These are phyloP conservation scores for Notarius lentiginosus DNA, from an alignment of 2,113 vertebrate species.

Conservation along the genomic window DNA sequence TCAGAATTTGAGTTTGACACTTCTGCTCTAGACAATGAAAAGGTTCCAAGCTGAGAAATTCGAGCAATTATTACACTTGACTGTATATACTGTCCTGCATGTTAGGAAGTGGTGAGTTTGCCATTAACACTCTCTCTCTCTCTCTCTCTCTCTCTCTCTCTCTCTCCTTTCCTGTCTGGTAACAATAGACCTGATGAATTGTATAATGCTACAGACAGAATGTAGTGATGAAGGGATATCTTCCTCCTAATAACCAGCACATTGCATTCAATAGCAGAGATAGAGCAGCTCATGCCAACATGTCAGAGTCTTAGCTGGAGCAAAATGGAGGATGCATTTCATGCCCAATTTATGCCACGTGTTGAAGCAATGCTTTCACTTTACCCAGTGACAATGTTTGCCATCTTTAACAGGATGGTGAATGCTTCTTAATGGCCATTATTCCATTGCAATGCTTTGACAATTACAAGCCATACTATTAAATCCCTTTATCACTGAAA, in stretches of 20 bases:
- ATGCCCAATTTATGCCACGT: constrained; percentile 1
- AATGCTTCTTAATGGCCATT: neutral
- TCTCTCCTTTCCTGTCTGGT: neutral
- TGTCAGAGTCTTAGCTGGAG: neutral
- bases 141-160: too few species aligned
- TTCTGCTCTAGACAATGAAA: neutral
- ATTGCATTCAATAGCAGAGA: neutral
- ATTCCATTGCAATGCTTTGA: neutral
- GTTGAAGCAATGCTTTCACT: neutral
- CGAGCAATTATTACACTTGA: neutral
- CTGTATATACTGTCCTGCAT: neutral
- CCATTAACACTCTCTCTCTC: neutral
- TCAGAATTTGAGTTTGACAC: neutral
- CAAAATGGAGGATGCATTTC: neutral
- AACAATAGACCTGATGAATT: neutral
- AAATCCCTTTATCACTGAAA: constrained; percentile 8
- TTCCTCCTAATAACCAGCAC: constrained; percentile 2
- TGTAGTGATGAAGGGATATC: neutral
- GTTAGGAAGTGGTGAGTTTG: neutral
- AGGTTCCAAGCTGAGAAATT: neutral
- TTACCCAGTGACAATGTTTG: neutral
- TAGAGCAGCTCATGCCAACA: neutral
- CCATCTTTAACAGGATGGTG: neutral
- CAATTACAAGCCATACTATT: neutral
- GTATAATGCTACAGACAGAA: neutral